Percentiles rank a stretch among this genome's conserved stretches.
phyloP scores from a whole-genome alignment of 1,140 invertebrate genomes.

The Drosophila arizonae region DNA sequence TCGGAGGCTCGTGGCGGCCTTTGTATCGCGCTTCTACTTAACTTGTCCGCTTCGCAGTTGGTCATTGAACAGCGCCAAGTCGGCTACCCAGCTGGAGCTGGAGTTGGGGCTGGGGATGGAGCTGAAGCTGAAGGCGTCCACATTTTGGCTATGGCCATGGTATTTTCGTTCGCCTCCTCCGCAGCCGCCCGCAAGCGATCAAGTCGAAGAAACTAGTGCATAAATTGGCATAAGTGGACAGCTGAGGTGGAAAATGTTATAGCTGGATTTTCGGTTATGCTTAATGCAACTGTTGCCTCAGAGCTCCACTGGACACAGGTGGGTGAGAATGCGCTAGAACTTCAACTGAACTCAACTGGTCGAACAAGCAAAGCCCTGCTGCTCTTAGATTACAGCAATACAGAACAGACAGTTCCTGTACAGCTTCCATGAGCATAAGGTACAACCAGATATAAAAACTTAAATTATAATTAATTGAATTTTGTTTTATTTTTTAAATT shows the following conservation, averaged over 20 bases:
- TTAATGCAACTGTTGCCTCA: slow-evolving; percentile 24
- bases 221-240: slow-evolving; percentile 72
- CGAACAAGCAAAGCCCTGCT: background rate
- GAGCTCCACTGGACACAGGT: slow-evolving; percentile 10
- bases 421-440: too few species aligned
- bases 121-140: background rate
- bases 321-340: slow-evolving; percentile 11
- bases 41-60: slow-evolving; percentile 35
- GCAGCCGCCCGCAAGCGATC: background rate
- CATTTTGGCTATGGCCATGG: slow-evolving; percentile 2
- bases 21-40: slow-evolving; percentile 39
- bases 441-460: too few species aligned
- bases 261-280: slow-evolving; percentile 26
- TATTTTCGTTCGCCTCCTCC: slow-evolving; percentile 10
- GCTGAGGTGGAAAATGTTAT: slow-evolving; percentile 31
- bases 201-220: slow-evolving; percentile 47
- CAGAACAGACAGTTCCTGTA: too few species aligned
- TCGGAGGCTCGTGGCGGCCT: slow-evolving; percentile 42
- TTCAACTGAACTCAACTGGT: background rate
- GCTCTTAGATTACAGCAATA: too few species aligned
- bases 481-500: too few species aligned
- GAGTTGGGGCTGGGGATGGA: background rate
- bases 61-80: slow-evolving; percentile 22
- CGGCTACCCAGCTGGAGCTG: slow-evolving; percentile 38
- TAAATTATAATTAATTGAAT: too few species aligned